A percentile compares a stretch with the other conserved stretches of the same genome.
Evolutionary conservation across 2,888 invertebrate species (phyloP).

Genomic region (Netelia inedita): DNA sequence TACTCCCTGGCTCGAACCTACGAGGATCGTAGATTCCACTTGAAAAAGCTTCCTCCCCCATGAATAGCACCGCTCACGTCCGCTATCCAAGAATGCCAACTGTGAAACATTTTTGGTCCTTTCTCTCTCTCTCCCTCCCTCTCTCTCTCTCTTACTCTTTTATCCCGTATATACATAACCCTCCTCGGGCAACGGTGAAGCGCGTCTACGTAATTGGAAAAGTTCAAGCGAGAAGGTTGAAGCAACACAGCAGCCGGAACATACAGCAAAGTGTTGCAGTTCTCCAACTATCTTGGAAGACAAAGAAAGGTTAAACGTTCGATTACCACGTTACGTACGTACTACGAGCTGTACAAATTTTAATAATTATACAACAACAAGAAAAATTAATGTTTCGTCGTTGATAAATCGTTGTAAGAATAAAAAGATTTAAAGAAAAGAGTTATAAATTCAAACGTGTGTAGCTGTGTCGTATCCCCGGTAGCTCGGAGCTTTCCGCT

Average conservation of each 20-base stretch:
- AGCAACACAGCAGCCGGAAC: slow-evolving; percentile 35
- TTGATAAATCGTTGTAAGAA: not conserved
- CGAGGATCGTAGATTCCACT: slow-evolving; percentile 61
- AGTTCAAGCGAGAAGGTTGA: slow-evolving; percentile 42
- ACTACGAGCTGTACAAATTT: not conserved
- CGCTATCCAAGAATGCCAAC: slow-evolving; percentile 52
- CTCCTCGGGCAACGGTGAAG: slow-evolving; percentile 25
- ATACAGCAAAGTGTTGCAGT: slow-evolving; percentile 23
- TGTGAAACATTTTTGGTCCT: slow-evolving; percentile 60
- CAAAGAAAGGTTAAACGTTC: slow-evolving; percentile 27
- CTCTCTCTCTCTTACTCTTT: not conserved
- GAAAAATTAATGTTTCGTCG: not conserved
- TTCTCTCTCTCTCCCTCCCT: not conserved
- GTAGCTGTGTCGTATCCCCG: not conserved
- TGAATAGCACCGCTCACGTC: slow-evolving; percentile 45
- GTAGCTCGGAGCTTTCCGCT: slow-evolving; percentile 7
- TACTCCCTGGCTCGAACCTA: slow-evolving; percentile 46
- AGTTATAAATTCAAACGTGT: not conserved
- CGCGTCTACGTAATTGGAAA: slow-evolving; percentile 64
- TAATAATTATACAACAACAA: not conserved
- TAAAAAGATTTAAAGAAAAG: not conserved
- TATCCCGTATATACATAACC: slow-evolving; percentile 27
- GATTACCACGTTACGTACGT: slow-evolving; percentile 13
- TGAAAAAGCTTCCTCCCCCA: slow-evolving; percentile 57
- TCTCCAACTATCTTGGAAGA: slow-evolving; percentile 26